These are phyloP conservation scores for Rhopalosiphum padi DNA, from an alignment of 1,140 invertebrate species.

Conservation along the genomic window DNA sequence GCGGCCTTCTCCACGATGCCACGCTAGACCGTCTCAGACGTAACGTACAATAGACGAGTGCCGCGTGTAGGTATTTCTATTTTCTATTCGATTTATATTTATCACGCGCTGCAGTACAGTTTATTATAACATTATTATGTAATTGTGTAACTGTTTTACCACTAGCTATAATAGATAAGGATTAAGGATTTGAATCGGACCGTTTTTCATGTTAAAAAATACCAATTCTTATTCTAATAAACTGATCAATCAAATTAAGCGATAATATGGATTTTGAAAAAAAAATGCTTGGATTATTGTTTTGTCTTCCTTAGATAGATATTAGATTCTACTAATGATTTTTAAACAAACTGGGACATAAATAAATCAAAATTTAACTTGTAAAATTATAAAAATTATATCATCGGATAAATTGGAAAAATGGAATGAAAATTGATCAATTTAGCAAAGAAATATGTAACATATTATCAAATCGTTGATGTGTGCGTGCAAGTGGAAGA, in stretches of 20 bases:
- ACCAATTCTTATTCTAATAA: background rate
- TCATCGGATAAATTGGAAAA: background rate
- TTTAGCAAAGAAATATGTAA: background rate
- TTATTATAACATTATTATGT: background rate
- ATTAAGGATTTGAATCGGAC: no score
- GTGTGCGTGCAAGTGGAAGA: rapidly evolving
- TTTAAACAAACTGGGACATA: background rate
- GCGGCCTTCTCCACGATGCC: background rate
- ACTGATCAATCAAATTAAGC: background rate
- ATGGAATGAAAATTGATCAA: background rate
- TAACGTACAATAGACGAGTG: background rate
- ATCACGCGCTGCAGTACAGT: background rate
- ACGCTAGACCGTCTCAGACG: background rate
- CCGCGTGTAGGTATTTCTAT: background rate
- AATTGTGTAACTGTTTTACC: background rate
- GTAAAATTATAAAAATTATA: background rate
- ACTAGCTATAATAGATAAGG: no score
- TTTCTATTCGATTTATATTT: slow-evolving; percentile 3
- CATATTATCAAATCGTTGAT: background rate
- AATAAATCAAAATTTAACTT: background rate
- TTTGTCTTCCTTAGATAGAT: no score
- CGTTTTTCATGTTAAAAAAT: background rate
- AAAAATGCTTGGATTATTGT: background rate
- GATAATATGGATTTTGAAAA: background rate
- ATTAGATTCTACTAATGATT: background rate